Evolutionary conservation across 1,140 invertebrate species (phyloP).

Genomic region (Zophobas atratus): DNA sequence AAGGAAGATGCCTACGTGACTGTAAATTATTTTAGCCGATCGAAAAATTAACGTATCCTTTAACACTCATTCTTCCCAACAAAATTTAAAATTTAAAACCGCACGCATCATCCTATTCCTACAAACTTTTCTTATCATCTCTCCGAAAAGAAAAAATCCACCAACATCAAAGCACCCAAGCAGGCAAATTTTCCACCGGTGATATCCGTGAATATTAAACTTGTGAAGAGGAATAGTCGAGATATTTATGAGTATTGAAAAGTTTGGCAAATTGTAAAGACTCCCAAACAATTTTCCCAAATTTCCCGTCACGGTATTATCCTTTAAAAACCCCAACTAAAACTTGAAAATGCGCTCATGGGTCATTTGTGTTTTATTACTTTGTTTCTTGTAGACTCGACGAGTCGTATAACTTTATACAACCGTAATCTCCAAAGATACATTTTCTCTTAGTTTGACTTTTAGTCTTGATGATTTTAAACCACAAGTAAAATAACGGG

Average conservation of each 20-base stretch:
- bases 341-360: no score
- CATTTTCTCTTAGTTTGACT: no score
- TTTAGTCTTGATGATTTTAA: no score
- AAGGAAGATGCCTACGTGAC: slow-evolving; percentile 5
- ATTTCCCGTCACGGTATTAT: not conserved
- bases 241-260: slow-evolving; percentile 40
- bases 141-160: not conserved
- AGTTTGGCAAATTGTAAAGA: slow-evolving; percentile 32
- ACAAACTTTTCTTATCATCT: slow-evolving; percentile 5
- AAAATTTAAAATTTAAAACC: not conserved
- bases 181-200: not conserved
- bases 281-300: slow-evolving; percentile 2
- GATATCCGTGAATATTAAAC: slow-evolving; percentile 30
- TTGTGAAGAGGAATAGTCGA: slow-evolving; percentile 16
- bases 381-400: no score
- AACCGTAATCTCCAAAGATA: no score
- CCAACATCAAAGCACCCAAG: slow-evolving; percentile 2
- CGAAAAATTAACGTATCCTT: slow-evolving; percentile 20
- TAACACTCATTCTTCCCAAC: not conserved
- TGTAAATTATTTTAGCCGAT: not conserved
- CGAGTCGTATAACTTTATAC: no score
- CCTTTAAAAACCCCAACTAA: no score
- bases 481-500: no score
- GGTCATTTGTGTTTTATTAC: no score
- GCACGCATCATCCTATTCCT: not conserved